phyloP scores from a whole-genome alignment of 2,888 invertebrate species.

The Beris chalybata region DNA sequence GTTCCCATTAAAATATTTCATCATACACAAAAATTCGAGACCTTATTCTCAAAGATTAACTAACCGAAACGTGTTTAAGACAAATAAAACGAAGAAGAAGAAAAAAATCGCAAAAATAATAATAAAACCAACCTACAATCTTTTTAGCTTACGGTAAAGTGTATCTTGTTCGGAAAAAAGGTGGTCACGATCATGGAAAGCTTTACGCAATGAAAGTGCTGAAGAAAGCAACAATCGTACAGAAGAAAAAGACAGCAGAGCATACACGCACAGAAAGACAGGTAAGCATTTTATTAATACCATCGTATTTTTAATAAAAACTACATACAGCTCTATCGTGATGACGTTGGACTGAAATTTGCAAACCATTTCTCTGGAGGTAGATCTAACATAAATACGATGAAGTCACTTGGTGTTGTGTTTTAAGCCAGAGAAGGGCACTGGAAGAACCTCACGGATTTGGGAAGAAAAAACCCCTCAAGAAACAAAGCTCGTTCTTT shows the following conservation, averaged over 20 bases:
- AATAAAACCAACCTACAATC: constrained; percentile 7
- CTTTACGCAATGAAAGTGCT: constrained; percentile 98
- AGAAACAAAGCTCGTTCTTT: too few species aligned
- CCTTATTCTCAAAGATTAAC: not conserved
- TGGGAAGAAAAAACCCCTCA: too few species aligned
- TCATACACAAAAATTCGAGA: not conserved
- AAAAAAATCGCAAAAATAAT: not conserved
- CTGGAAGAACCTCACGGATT: too few species aligned
- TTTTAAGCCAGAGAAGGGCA: too few species aligned
- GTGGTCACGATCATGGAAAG: constrained; percentile 82
- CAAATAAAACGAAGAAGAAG: not conserved
- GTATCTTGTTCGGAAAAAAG: constrained; percentile 90
- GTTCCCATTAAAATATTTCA: constrained; percentile 1
- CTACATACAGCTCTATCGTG: too few species aligned
- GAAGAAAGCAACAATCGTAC: constrained; percentile 92
- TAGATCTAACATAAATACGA: too few species aligned
- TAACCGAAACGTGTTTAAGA: too few species aligned
- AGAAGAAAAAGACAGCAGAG: constrained; percentile 93
- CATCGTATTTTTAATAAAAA: too few species aligned
- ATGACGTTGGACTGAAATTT: too few species aligned
- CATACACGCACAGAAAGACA: constrained; percentile 97
- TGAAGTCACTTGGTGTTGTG: too few species aligned
- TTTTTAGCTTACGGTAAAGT: constrained; percentile 91
- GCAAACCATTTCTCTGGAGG: too few species aligned
- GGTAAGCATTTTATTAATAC: constrained; percentile 52